Evolutionary conservation across 1,140 invertebrate genomes (phyloP), one percentile per base, ranked within the genome.

Genomic region (Cotesia vestalis): DNA sequence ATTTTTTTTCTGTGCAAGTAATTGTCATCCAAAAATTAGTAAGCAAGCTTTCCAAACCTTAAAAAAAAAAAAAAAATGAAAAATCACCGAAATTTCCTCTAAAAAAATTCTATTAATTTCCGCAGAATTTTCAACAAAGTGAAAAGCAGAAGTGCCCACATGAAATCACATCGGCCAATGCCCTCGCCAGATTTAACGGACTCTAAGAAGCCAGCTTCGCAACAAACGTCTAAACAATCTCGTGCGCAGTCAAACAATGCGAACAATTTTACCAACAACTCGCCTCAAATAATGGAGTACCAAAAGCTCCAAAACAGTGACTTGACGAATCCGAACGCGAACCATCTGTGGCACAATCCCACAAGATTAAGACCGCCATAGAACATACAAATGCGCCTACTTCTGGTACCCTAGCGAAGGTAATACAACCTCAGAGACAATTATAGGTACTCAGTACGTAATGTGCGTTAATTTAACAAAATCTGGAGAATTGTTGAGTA

Each of bases 121-220:
- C 90, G 78, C 91, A 98, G 96, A 91, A 92, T 97, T 87, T 98
- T 98, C 91, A 93, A 92, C 88, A 98, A 98, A 92, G 95, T 98
- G 79, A 98, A 98, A 90, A 98, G 96, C 90, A 92, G 96, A 88
- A 98, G 95, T 90, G 96, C 96, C 69, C 96, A 98, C 88, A 98
- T 98, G 96, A 98, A 98, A 89, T 97, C 95, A 73, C 96, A 98
- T 89, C 91, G 94, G 80, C 92, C 93, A 81, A 84, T 86, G 53
- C 85, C 86, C 74, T 85, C 83, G 69, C 83, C 81, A 80, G 86
- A 87, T 86, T 82, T 85, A 86, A 85, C 78, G 82, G 86, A 87
- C 83, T 86, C 83, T 87, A 87, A 83, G 59, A 82, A 83, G 69
- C 78, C 77, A 3, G 75, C 71, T 40, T 81, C 82, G 36, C 82